Conservation (phyloP, 2,113 vertebrate genomes). For the Melozone crissalis region DNA sequence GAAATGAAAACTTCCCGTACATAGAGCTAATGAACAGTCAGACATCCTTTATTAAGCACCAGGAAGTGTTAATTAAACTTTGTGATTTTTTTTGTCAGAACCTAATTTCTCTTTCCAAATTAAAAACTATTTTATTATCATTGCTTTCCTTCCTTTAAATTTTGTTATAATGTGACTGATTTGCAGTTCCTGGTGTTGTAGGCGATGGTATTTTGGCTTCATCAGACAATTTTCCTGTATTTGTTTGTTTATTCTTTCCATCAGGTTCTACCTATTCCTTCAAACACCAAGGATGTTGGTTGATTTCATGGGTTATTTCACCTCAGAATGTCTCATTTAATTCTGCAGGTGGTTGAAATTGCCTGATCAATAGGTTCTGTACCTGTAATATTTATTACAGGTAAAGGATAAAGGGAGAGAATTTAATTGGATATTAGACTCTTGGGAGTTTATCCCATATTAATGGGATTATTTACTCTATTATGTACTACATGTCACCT, state of each 20-base stretch:
- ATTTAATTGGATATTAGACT: background rate
- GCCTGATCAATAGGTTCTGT: background rate
- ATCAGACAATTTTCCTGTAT: background rate
- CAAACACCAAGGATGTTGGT: background rate
- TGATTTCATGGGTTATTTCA: background rate
- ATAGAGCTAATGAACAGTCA: background rate
- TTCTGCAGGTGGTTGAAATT: background rate
- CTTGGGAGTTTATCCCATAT: background rate
- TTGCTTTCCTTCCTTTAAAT: background rate
- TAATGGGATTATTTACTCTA: background rate
- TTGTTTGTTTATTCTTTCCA: background rate
- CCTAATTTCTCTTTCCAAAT: background rate
- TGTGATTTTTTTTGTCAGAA: background rate
- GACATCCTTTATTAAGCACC: background rate
- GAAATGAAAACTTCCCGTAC: background rate
- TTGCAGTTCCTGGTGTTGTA: background rate
- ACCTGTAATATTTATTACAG: background rate
- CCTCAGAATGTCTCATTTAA: background rate
- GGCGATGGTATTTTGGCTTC: background rate
- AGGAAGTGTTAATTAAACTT: background rate
- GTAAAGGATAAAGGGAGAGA: background rate
- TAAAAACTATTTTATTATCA: background rate
- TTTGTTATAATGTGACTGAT: background rate
- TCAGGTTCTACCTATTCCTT: background rate
- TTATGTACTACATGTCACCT: background rate